Percentiles rank a stretch among this genome's conserved stretches.
These are phyloP conservation scores for Listronotus oregonensis DNA, from an alignment of 1,140 invertebrate species.

Conservation along the genomic window DNA sequence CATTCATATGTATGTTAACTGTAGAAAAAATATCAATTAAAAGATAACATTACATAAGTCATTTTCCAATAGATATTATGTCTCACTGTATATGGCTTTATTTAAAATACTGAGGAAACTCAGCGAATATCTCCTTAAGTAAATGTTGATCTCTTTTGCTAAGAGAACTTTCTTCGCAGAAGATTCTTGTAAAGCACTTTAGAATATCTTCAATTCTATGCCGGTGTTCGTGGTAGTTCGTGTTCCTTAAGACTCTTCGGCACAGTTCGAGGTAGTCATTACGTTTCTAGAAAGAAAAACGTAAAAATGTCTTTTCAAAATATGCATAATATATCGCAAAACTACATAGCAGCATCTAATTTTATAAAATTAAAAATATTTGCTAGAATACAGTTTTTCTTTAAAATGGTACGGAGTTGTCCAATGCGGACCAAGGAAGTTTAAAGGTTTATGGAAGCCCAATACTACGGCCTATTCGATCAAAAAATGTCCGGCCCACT, in stretches of 20 bases:
- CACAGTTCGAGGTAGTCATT: slow-evolving; percentile 77
- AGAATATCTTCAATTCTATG: slow-evolving; percentile 77
- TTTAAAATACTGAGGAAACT: slow-evolving; percentile 84
- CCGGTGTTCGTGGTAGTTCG: slow-evolving; percentile 74
- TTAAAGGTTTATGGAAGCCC: too few species aligned
- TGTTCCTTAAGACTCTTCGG: slow-evolving; percentile 75
- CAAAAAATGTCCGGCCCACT: too few species aligned
- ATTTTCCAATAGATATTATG: not conserved
- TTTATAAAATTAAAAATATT: too few species aligned
- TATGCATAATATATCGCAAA: too few species aligned
- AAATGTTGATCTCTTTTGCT: slow-evolving; percentile 76
- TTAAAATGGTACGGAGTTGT: too few species aligned
- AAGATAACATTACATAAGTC: too few species aligned
- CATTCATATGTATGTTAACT: too few species aligned
- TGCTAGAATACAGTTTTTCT: too few species aligned
- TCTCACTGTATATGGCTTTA: slow-evolving; percentile 34
- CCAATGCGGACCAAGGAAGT: too few species aligned
- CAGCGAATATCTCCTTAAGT: slow-evolving; percentile 78
- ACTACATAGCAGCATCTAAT: too few species aligned
- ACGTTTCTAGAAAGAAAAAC: slow-evolving; percentile 64
- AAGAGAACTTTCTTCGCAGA: slow-evolving; percentile 76
- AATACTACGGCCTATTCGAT: too few species aligned
- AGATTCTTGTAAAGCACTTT: slow-evolving; percentile 81
- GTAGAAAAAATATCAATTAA: too few species aligned
- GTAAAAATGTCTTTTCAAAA: not conserved